Conservation (phyloP, 2,113 vertebrate species). For the Bujurquina vittata region DNA sequence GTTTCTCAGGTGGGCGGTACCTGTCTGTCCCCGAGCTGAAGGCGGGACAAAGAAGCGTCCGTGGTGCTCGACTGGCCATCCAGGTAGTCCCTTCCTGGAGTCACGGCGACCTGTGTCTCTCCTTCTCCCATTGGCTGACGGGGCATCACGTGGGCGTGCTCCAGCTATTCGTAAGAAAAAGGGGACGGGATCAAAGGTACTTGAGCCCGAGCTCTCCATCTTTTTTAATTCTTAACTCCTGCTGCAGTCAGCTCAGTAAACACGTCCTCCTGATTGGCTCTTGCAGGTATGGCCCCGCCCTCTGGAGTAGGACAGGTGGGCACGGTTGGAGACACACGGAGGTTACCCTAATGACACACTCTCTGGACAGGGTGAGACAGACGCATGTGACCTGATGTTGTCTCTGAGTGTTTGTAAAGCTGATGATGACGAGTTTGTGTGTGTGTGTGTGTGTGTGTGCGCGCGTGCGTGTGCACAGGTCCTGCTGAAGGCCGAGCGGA, state of each 20-base stretch:
- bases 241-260: rapidly evolving
- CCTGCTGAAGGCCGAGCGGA: constrained; percentile 60
- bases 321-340: constrained; percentile 87
- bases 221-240: no score
- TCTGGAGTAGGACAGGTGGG: constrained; percentile 88
- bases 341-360: constrained; percentile 79
- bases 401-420: neutral
- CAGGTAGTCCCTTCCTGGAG: constrained; percentile 68
- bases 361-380: constrained; percentile 84
- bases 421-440: neutral
- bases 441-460: neutral
- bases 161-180: constrained; percentile 85
- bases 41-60: constrained; percentile 68
- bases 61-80: constrained; percentile 83
- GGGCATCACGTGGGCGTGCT: constrained; percentile 84
- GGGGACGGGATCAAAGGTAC: constrained; percentile 60
- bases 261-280: constrained; percentile 26
- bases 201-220: neutral
- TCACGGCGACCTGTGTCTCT: constrained; percentile 82
- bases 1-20: constrained; percentile 84
- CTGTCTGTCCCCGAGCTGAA: constrained; percentile 82
- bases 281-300: constrained; percentile 75
- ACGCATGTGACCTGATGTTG: neutral
- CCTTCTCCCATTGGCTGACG: constrained; percentile 87
- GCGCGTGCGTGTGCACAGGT: constrained; percentile 43